phyloP scores from a whole-genome alignment of 2,113 vertebrate genomes.

The Apodemus speciosus region DNA sequence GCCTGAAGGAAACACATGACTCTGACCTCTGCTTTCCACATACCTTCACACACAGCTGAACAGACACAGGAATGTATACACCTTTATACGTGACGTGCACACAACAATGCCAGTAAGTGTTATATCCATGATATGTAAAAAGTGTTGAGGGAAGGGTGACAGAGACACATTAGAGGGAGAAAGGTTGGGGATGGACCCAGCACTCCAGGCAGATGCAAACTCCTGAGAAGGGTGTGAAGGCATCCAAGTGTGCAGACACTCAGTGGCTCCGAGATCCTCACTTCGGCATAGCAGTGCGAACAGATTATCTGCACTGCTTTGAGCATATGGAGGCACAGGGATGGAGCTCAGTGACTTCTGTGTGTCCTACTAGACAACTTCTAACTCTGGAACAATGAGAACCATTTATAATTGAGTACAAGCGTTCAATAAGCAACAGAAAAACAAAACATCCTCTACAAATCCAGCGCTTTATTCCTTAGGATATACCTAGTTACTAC shows the following conservation, averaged over 20 bases:
- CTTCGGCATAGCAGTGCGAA: background rate
- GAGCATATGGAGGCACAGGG: background rate
- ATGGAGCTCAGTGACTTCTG: background rate
- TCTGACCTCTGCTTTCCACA: background rate
- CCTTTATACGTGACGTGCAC: background rate
- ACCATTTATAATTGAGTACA: background rate
- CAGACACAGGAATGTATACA: background rate
- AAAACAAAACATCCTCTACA: background rate
- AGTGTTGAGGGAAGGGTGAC: background rate
- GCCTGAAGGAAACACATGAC: background rate
- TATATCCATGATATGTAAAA: rapidly evolving
- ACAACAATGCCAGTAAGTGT: background rate
- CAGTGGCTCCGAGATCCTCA: too few species aligned
- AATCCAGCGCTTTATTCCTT: background rate
- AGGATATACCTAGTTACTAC: background rate
- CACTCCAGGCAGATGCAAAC: background rate
- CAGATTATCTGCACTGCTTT: background rate
- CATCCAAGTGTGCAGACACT: rapidly evolving
- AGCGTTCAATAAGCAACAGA: background rate
- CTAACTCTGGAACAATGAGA: background rate
- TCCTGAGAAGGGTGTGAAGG: background rate
- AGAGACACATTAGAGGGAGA: background rate
- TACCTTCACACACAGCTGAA: background rate
- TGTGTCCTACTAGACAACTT: background rate
- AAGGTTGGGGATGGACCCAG: background rate